Percentiles rank a stretch among this genome's conserved stretches.
Conservation (phyloP, 2,797 vertebrate genomes). For the Amphiprion clarkii region DNA sequence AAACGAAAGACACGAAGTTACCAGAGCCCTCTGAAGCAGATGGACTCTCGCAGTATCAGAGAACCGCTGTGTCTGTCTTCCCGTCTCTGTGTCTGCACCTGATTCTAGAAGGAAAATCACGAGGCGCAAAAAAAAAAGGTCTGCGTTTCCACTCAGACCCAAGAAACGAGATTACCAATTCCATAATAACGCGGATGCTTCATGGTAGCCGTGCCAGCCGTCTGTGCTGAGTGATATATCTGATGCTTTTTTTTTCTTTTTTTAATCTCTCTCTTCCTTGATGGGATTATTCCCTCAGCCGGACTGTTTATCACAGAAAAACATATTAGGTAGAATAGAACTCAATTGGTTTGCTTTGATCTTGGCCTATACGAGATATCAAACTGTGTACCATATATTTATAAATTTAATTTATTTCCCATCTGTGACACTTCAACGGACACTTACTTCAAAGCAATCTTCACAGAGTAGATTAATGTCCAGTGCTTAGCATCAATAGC, state of each 20-base stretch:
- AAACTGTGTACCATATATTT: constrained; percentile 78
- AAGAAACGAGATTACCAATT: constrained; percentile 81
- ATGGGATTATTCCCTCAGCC: constrained; percentile 82
- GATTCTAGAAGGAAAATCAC: constrained; percentile 65
- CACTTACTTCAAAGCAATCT: constrained; percentile 79
- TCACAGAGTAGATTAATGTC: constrained; percentile 82
- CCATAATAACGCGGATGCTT: constrained; percentile 78
- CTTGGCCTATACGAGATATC: constrained; percentile 75
- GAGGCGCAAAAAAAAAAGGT: constrained; percentile 53
- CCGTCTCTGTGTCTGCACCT: constrained; percentile 70
- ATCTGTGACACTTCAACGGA: constrained; percentile 76
- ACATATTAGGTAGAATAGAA: constrained; percentile 83
- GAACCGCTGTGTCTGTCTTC: constrained; percentile 69
- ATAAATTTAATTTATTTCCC: constrained; percentile 76
- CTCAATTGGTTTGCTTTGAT: constrained; percentile 82
- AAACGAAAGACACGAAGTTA: constrained; percentile 78
- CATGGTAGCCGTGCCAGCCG: constrained; percentile 67
- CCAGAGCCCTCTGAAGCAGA: constrained; percentile 76
- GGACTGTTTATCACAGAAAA: constrained; percentile 83
- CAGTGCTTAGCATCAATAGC: constrained; percentile 76
- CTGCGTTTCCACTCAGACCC: constrained; percentile 74
- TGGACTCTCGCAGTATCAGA: constrained; percentile 76
- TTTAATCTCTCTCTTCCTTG: constrained; percentile 81
- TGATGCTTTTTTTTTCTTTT: constrained; percentile 67
- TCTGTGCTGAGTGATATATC: constrained; percentile 80